phyloP scores from a whole-genome alignment of 2,797 vertebrate species.

The Uromys caudimaculatus region DNA sequence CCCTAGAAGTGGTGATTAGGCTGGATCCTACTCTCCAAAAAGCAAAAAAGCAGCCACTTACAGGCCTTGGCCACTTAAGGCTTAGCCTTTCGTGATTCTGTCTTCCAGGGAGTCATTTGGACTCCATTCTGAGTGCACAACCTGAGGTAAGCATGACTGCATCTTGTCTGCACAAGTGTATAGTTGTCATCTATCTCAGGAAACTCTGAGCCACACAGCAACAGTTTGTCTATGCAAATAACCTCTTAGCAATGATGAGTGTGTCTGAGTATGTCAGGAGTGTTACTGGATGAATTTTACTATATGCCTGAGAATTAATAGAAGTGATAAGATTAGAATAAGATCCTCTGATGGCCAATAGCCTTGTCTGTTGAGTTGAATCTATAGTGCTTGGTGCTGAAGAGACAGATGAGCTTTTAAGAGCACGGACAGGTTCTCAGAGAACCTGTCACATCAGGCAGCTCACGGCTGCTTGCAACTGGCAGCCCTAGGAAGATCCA shows the following conservation, averaged over 20 bases:
- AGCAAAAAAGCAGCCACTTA: not conserved
- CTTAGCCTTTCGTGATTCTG: not conserved
- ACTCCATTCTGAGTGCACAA: not conserved
- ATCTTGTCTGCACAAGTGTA: not conserved
- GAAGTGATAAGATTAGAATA: not conserved
- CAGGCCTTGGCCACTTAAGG: too few relatives aligned
- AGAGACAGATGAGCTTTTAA: not conserved
- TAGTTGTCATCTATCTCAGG: not conserved
- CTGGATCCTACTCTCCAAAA: not conserved
- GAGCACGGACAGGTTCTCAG: not conserved
- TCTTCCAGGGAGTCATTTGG: not conserved
- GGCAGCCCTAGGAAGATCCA: not conserved
- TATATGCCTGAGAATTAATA: not conserved
- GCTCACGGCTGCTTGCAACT: not conserved
- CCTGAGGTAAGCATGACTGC: not conserved
- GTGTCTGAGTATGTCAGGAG: not conserved
- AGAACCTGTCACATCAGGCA: not conserved
- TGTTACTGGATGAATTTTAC: not conserved
- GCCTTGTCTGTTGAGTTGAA: not conserved
- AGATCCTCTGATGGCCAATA: not conserved
- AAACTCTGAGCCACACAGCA: not conserved
- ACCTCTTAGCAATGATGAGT: not conserved
- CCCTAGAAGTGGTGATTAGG: not conserved
- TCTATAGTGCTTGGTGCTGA: not conserved
- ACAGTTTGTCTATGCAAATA: not conserved